Conservation (phyloP, 1,140 invertebrate genomes). For the Cotesia glomerata region DNA sequence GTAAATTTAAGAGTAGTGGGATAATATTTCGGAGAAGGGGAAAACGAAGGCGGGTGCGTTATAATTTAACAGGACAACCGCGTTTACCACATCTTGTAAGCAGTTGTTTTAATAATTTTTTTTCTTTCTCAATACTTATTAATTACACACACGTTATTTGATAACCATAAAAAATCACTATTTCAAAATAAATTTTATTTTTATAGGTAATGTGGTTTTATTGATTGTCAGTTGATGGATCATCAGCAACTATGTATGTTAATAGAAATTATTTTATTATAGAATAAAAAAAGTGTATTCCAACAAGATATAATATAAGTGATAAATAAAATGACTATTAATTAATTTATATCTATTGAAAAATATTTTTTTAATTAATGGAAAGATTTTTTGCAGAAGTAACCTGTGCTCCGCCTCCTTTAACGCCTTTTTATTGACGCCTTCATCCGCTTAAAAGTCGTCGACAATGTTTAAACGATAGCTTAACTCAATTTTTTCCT, state of each 20-base stretch:
- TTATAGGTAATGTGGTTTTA: no score
- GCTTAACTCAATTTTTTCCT: neutral
- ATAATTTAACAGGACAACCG: constrained; percentile 58
- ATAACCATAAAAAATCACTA: no score
- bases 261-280: no score
- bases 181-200: no score
- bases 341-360: neutral
- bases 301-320: no score
- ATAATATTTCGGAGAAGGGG: constrained; percentile 33
- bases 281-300: no score
- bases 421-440: constrained; percentile 38
- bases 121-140: no score
- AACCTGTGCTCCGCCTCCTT: constrained; percentile 56
- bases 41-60: constrained; percentile 58
- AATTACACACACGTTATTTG: no score
- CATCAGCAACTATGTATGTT: no score
- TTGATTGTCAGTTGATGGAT: no score
- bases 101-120: no score
- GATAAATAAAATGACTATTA: neutral
- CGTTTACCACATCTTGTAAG: constrained; percentile 58
- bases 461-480: neutral
- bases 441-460: neutral
- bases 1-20: constrained; percentile 39
- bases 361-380: neutral
- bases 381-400: neutral